Base-by-base conservation (phyloP, 1,140 invertebrate species). In the Cydia amplana region DNA sequence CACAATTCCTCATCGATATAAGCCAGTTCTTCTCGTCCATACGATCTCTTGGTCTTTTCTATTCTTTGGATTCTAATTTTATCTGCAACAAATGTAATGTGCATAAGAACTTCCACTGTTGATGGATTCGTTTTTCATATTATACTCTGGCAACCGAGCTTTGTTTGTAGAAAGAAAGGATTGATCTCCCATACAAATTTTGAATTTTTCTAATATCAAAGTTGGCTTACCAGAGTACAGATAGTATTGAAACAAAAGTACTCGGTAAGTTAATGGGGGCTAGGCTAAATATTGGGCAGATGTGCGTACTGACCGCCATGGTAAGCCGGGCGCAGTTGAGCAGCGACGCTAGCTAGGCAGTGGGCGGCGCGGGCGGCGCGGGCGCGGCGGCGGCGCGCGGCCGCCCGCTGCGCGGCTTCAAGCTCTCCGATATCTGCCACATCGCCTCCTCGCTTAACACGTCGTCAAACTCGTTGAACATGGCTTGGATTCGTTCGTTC, bases 401-500 rank as follows among this genome's bases (percentile, higher is more conserved):
- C 49, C 86, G 82, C 0, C 95, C 94, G 63, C 96, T 97, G 75
- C 98, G 94, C 6, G 99, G 98, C 94, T 99, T 99, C 77, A 99
- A 98, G 75, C 95, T 96, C 91, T 99, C 97, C 0, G 98, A 99
- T 81, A 99, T 97, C 90, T 98, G 97, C 98, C 98, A 99, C 95
- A 99, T 97, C 63, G 97, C 96, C 89, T 99, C 98, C 93, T 99
- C 99, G 90, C 96, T 97, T 78, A 99, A 94, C 88, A 96, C 97
- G 90, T 99, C 96, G 85, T 99, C 97, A 93, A 99, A 99, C 93
- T 98, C 98, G 91, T 98, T 98, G 94, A 99, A 99, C 94, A 99
- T 98, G 74, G 96, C 94, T 83, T 99, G 96, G 63, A 99, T 98
- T 79, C 96, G 95, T 86, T 99, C 98, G 89, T 98, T 97, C 84